Evolutionary conservation across 1,140 invertebrate genomes (phyloP), one percentile per base, ranked within the genome.

Genomic region (Bombyx mandarina): DNA sequence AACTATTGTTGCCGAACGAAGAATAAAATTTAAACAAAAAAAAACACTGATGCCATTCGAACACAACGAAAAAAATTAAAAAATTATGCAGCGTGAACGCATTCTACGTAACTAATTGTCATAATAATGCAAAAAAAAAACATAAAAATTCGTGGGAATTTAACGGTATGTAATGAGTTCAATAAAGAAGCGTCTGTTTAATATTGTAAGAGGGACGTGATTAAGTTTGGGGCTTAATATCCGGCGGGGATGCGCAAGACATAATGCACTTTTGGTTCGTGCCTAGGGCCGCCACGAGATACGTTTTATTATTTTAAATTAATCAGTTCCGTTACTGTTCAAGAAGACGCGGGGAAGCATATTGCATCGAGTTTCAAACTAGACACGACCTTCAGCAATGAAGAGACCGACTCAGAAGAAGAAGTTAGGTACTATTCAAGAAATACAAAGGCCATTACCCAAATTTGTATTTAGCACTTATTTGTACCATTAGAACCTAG

Each of bases 1-100:
- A 5, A 35, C 26, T 35, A 50, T 10, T 50, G 10, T 50, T 49
- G n/a, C 57, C 55, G 63, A 63, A 65, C 6, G 12, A 3, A n/a
- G n/a, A 53, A 54, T 54, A 46, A 8, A 54, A 46, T 72, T 72
- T 67, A 79, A 75, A 73, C 70, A 71, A 73, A 77, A 77, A 72
- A 71, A 75, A 8, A 12, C 77, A 81, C 71, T 63, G 60, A 74
- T 59, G 63, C 56, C 47, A 61, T 77, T 58, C 59, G 61, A 60
- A 58, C 57, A 52, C 57, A 57, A 45, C 69, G 63, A 73, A 71
- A 62, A 66, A 72, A 54, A 51, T 62, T 65, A 35, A 35, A 70
- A 77, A 81, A 81, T 85, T 86, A 85, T 86, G 76, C 82, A 79
- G 83, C 80, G 83, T 86, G 82, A 85, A 85, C 80, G 64, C 76